phyloP scores from a whole-genome alignment of 1,140 invertebrate genomes.

The Saxidomus purpurata region DNA sequence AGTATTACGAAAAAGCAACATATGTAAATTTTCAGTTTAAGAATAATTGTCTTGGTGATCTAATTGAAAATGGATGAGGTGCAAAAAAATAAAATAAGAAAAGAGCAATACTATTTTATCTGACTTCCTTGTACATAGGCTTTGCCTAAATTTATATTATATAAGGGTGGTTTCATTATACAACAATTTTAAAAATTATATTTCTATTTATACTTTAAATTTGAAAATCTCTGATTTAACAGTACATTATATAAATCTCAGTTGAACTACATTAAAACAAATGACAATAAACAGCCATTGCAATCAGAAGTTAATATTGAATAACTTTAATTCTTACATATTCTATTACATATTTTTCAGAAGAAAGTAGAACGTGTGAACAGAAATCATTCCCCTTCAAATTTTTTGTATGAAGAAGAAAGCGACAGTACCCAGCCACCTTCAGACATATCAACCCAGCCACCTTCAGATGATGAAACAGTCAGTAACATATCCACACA shows the following conservation, averaged over 20 bases:
- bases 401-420: not conserved
- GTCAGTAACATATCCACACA: not conserved
- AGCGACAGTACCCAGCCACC: not conserved
- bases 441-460: not conserved
- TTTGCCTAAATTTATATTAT: not conserved
- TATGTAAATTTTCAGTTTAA: not conserved
- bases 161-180: not conserved
- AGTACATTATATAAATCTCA: not conserved
- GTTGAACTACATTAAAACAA: conserved; percentile 1
- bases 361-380: not conserved
- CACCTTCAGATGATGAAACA: not conserved
- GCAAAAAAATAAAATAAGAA: conserved; percentile 10
- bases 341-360: too few species aligned
- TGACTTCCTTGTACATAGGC: not conserved
- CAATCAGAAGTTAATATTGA: not conserved
- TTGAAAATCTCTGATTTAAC: not conserved
- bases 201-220: not conserved
- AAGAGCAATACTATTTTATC: conserved; percentile 3
- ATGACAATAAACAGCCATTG: not conserved
- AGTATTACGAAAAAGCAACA: not conserved
- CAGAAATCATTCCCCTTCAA: not conserved
- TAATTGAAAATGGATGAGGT: not conserved
- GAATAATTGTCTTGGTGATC: not conserved
- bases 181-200: not conserved
- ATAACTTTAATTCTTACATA: too few species aligned